Conservation (phyloP, 2,888 invertebrate species). For the Phyto melanocephala region DNA sequence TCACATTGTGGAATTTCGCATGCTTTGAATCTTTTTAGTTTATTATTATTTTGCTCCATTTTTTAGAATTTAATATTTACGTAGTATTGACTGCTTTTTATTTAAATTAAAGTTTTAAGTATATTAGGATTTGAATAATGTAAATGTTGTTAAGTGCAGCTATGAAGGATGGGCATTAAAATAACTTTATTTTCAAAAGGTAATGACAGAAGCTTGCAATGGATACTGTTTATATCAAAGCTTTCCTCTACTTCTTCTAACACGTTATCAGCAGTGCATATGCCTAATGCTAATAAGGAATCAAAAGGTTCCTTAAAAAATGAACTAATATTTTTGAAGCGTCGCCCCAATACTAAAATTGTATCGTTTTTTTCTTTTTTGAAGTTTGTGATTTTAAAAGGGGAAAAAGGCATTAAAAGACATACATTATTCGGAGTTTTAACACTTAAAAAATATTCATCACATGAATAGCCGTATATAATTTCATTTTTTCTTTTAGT, state of each 20-base stretch:
- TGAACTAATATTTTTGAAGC: conserved; percentile 25
- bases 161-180: conserved; percentile 44
- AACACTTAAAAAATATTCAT: conserved; percentile 19
- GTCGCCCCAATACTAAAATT: conserved; percentile 2
- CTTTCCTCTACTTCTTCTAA: conserved; percentile 22
- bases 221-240: background rate
- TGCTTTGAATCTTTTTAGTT: no score
- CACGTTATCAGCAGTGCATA: conserved; percentile 27
- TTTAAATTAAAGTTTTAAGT: background rate
- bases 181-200: conserved; percentile 36
- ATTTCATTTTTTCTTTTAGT: conserved; percentile 29
- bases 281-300: conserved; percentile 31
- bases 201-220: conserved; percentile 36
- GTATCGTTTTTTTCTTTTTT: conserved; percentile 30
- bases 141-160: conserved; percentile 10
- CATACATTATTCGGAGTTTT: conserved; percentile 42
- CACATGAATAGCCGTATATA: conserved; percentile 17
- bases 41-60: no score
- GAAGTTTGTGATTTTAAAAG: conserved; percentile 24
- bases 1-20: no score
- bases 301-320: conserved; percentile 25
- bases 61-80: no score
- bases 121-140: no score
- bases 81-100: background rate
- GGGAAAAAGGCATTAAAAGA: conserved; percentile 13